These are phyloP conservation scores for Drosophila dives DNA, from an alignment of 2,888 invertebrate genomes.

Conservation along the genomic window DNA sequence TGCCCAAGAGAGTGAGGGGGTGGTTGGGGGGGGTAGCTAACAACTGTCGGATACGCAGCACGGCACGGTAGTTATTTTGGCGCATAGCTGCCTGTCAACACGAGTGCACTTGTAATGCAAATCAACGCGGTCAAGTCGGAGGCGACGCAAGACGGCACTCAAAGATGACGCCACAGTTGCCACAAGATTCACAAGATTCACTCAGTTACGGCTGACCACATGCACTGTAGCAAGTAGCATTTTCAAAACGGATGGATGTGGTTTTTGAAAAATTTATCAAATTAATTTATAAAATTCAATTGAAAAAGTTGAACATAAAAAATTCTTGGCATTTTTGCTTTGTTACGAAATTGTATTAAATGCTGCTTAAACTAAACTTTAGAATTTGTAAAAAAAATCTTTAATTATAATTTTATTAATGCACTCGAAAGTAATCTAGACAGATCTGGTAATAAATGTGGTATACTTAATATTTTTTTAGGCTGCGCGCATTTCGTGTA, in stretches of 20 bases:
- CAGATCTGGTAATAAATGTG: neutral
- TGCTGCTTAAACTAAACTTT: neutral
- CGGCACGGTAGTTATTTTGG: constrained; percentile 82
- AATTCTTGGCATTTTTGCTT: neutral
- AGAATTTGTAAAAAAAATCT: neutral
- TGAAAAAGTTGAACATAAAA: neutral
- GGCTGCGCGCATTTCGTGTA: neutral
- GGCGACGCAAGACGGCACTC: constrained; percentile 34
- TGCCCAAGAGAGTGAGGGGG: too few relatives aligned
- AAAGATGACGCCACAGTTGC: constrained; percentile 56
- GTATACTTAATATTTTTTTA: neutral
- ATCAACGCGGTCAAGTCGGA: constrained; percentile 77
- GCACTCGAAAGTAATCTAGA: neutral
- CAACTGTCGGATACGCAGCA: constrained; percentile 24
- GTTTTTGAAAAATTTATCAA: too few relatives aligned
- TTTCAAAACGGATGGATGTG: neutral
- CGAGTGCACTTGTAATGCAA: constrained; percentile 83
- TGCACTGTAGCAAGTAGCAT: neutral
- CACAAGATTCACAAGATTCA: constrained; percentile 36
- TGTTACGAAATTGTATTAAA: neutral
- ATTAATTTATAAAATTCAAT: neutral
- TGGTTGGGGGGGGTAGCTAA: neutral
- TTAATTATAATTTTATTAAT: neutral
- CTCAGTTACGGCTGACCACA: constrained; percentile 7
- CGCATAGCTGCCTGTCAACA: constrained; percentile 81